Evolutionary conservation across 2,888 invertebrate genomes (phyloP), one percentile per base, ranked within the genome.

Genomic region (Leptura quadrifasciata): DNA sequence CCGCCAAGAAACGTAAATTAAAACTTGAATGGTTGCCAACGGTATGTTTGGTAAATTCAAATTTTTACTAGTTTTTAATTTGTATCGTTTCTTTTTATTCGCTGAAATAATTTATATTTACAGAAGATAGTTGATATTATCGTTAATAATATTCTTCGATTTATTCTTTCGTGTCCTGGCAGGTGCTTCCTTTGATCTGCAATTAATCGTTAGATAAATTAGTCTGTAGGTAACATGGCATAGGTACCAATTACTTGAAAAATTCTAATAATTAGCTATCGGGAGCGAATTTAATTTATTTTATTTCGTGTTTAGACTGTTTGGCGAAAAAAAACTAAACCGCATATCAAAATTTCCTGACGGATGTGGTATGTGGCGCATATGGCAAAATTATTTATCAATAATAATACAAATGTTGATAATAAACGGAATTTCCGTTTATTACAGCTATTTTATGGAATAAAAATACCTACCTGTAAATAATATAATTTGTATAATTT

Each of bases 1-100:
- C 74, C 65, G 78, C 74, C 76, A 72, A 68, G 71, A 75, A 72
- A 75, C 71, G 73, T 78, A 78, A 78, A 77, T 74, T 78, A 72
- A 77, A 74, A 72, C 70, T 70, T 72, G 69, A 69, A 69, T 35
- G 39, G 69, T 35, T 74, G 67, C 69, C 69, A 74, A 69, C 68
- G 27, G 20, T 74, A 17, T 61, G 58, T 73, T 64, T 65, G 24
- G 64, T 39, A 31, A 69, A 69, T 69, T 58, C 20, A 21, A 55
- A 35, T 58, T 35, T 68, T 57, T 39, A 69, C 68, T 31, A 27
- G 21, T 57, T 57, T 39, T 21, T 39, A 63, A 35, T n/a, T 52
- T 52, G 6, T 39, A 39, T 35, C 15, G n/a, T 65, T 24, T 39
- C 10, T 20, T 64, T 3, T 17, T 35, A 64, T 47, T 60, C 17